Percentiles rank a stretch among this genome's conserved stretches.
These are phyloP conservation scores for Lagopus muta DNA, from an alignment of 2,113 vertebrate species.

Conservation along the genomic window DNA sequence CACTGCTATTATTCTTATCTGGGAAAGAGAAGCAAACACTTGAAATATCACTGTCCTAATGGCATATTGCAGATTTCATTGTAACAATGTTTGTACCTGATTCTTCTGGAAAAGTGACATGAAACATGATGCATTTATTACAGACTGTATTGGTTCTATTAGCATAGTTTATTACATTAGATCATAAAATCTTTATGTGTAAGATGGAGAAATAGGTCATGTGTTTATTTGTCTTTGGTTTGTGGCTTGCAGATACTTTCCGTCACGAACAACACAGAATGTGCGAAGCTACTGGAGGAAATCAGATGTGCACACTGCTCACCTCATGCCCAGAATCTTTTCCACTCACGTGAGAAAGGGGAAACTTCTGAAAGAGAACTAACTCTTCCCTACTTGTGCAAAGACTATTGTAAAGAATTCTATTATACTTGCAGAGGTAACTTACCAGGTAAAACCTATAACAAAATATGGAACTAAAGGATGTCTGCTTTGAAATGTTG, in stretches of 20 bases:
- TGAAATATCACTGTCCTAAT: neutral
- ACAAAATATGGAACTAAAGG: constrained; percentile 36
- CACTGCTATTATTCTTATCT: neutral
- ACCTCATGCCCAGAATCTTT: constrained; percentile 94
- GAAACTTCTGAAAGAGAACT: constrained; percentile 88
- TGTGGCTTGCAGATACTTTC: constrained; percentile 92
- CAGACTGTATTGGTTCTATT: neutral
- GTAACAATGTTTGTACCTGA: neutral
- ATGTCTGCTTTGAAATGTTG: constrained; percentile 62
- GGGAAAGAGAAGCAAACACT: neutral
- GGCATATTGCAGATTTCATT: neutral
- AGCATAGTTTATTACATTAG: neutral
- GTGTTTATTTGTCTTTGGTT: constrained; percentile 76
- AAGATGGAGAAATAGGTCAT: neutral
- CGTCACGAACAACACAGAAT: constrained; percentile 96
- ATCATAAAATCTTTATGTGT: neutral
- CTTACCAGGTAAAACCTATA: constrained; percentile 90
- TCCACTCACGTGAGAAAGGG: constrained; percentile 87
- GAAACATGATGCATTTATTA: neutral
- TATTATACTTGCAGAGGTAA: constrained; percentile 97
- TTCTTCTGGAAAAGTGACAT: neutral
- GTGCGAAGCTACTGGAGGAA: constrained; percentile 94
- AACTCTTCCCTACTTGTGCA: constrained; percentile 91
- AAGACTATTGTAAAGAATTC: constrained; percentile 97
- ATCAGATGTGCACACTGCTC: constrained; percentile 97